Evolutionary conservation across 2,113 vertebrate species (phyloP).

Genomic region (Puma concolor): DNA sequence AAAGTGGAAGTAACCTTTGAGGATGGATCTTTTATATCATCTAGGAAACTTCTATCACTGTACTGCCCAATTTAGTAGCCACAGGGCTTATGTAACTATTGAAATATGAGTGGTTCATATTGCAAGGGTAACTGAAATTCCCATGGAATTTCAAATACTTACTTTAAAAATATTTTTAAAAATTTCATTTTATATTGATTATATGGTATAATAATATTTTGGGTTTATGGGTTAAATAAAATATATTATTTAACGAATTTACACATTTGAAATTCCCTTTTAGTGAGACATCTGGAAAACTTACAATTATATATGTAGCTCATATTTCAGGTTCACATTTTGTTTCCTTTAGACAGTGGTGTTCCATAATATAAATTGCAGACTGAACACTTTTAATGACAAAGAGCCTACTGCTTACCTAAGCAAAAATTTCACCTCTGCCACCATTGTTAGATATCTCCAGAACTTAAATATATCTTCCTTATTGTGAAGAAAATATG

Average conservation of each 20-base stretch:
- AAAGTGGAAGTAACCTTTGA: not conserved
- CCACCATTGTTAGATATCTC: not conserved
- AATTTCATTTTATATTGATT: not conserved
- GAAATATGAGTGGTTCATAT: not conserved
- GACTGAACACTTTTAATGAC: not conserved
- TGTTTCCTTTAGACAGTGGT: not conserved
- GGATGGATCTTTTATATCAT: not conserved
- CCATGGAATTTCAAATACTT: not conserved
- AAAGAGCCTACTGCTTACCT: not conserved
- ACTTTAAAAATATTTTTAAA: not conserved
- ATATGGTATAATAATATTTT: not conserved
- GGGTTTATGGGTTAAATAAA: not conserved
- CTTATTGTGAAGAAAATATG: not conserved
- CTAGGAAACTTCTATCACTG: not conserved
- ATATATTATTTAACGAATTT: not conserved
- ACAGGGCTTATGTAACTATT: not conserved
- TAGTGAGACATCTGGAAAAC: not conserved
- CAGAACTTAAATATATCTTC: not conserved
- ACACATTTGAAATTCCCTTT: not conserved
- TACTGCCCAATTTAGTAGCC: not conserved
- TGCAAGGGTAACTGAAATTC: not conserved
- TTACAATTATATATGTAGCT: not conserved
- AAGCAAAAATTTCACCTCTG: accelerated
- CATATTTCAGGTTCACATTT: not conserved
- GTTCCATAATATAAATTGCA: not conserved